These are phyloP conservation scores for Ecdyonurus torrentis DNA, from an alignment of 2,888 invertebrate species.

Conservation along the genomic window DNA sequence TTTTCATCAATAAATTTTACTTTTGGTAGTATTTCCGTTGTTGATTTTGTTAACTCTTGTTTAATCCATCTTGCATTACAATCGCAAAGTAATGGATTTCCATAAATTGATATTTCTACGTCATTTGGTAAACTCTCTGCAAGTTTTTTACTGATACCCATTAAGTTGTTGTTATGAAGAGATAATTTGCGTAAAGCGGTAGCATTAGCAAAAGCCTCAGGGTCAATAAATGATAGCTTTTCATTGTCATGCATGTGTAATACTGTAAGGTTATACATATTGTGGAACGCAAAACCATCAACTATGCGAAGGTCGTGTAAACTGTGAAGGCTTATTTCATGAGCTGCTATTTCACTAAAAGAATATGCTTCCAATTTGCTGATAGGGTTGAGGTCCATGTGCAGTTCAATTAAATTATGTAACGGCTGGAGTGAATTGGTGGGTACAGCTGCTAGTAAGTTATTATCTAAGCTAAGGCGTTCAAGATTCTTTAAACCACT, in stretches of 20 bases:
- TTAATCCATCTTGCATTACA: constrained; percentile 24
- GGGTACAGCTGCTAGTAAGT: constrained; percentile 16
- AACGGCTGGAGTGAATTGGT: constrained; percentile 15
- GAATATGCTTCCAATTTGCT: constrained; percentile 14
- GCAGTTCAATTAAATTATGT: constrained; percentile 11
- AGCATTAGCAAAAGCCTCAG: constrained; percentile 23
- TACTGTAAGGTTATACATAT: constrained; percentile 21
- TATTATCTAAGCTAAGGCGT: constrained; percentile 16
- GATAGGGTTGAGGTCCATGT: constrained; percentile 17
- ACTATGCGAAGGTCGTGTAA: constrained; percentile 23
- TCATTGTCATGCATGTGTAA: constrained; percentile 25
- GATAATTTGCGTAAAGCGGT: constrained; percentile 22
- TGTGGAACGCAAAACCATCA: constrained; percentile 24
- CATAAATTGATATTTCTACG: constrained; percentile 22
- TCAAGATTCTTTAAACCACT: constrained; percentile 20
- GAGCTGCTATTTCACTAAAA: constrained; percentile 20
- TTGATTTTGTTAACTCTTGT: constrained; percentile 7
- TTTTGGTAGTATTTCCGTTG: background rate
- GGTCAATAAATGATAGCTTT: constrained; percentile 24
- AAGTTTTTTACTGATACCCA: constrained; percentile 22
- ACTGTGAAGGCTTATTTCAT: constrained; percentile 22
- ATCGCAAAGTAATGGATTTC: constrained; percentile 28
- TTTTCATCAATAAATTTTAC: constrained; percentile 9
- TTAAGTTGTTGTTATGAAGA: constrained; percentile 25
- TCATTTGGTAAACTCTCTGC: constrained; percentile 20